A percentile compares a stretch with the other conserved stretches of the same genome.
phyloP scores from a whole-genome alignment of 2,888 invertebrate genomes.

The Crossocerus cetratus region DNA sequence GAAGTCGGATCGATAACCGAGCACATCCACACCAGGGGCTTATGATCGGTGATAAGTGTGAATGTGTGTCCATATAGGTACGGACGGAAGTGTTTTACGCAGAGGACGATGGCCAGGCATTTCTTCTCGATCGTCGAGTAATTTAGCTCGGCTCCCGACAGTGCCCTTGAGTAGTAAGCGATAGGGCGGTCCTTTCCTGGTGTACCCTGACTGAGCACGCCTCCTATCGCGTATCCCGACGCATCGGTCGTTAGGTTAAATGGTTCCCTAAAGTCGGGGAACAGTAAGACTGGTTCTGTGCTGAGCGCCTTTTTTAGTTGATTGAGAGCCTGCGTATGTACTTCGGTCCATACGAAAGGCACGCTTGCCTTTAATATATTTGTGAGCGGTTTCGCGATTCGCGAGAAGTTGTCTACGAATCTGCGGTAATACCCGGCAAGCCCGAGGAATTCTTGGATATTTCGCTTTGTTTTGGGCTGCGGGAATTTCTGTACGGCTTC shows the following conservation, averaged over 20 bases:
- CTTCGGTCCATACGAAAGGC: background rate
- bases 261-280: background rate
- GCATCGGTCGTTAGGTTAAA: slow-evolving; percentile 2
- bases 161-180: background rate
- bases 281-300: slow-evolving; percentile 5
- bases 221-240: background rate
- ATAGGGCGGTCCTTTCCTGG: slow-evolving; percentile 6
- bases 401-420: no score
- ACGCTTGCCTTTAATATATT: background rate
- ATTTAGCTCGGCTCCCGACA: slow-evolving; percentile 1
- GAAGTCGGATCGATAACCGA: slow-evolving; percentile 1
- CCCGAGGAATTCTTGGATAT: slow-evolving; percentile 1
- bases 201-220: background rate
- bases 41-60: background rate
- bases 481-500: slow-evolving; percentile 9
- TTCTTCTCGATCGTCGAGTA: slow-evolving; percentile 10
- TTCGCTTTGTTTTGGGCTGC: background rate
- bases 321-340: background rate
- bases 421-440: no score
- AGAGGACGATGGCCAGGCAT: background rate
- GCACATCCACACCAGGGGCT: background rate
- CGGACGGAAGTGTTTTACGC: background rate
- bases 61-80: background rate
- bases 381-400: background rate
- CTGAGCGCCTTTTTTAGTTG: background rate